These are phyloP conservation scores for Callinectes sapidus DNA, from an alignment of 2,888 invertebrate species.

Conservation along the genomic window DNA sequence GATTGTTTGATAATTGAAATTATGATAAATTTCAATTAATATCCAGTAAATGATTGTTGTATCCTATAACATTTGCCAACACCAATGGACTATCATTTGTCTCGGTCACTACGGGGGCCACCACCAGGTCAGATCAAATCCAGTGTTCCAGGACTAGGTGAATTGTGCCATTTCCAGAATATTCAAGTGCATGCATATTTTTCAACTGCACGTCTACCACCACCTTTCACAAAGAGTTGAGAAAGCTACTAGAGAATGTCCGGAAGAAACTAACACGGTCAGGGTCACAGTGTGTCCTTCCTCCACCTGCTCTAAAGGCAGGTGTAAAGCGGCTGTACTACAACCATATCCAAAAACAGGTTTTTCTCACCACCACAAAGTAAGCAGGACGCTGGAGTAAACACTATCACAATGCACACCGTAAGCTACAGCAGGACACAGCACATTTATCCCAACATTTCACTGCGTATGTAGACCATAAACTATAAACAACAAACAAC, in stretches of 20 bases:
- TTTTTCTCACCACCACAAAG: not conserved
- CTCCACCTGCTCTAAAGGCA: not conserved
- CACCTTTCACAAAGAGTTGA: not conserved
- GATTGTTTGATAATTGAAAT: no score
- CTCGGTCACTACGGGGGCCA: no score
- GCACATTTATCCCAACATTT: not conserved
- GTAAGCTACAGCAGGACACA: not conserved
- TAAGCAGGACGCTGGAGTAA: not conserved
- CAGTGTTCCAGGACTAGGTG: no score
- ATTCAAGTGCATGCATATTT: not conserved
- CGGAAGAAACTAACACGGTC: not conserved
- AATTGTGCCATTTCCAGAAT: not conserved
- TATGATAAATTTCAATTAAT: no score
- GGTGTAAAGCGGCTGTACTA: not conserved
- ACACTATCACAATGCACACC: not conserved
- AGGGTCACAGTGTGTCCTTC: constrained; percentile 3
- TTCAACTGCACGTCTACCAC: not conserved
- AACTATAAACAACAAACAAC: no score
- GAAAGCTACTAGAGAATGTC: not conserved
- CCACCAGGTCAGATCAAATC: no score
- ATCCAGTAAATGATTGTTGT: no score
- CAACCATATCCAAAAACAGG: not conserved
- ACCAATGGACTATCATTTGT: no score
- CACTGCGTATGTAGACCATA: not conserved
- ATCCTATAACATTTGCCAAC: no score